Evolutionary conservation across 2,888 invertebrate genomes (phyloP).

Genomic region (Idaea straminata): DNA sequence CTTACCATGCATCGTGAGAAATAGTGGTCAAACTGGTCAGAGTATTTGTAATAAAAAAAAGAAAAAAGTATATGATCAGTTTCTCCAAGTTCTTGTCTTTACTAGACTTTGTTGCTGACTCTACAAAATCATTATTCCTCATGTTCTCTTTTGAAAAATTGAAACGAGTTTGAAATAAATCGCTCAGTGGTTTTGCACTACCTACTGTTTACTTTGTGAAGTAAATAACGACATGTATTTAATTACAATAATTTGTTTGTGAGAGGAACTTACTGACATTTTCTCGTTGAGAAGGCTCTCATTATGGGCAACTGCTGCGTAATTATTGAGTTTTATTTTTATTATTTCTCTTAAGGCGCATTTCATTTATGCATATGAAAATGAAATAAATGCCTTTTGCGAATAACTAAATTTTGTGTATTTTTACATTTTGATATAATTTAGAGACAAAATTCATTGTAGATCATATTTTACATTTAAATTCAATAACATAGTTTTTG

Average conservation of each 20-base stretch:
- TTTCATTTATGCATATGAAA: too few relatives aligned
- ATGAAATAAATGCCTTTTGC: too few relatives aligned
- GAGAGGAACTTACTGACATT: constrained; percentile 17
- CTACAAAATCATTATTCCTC: constrained; percentile 43
- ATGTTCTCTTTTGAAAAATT: constrained; percentile 43
- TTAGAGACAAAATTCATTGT: too few relatives aligned
- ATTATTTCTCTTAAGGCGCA: neutral
- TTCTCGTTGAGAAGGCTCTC: neutral
- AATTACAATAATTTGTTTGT: constrained; percentile 23
- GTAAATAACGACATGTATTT: constrained; percentile 19
- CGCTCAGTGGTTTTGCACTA: constrained; percentile 33
- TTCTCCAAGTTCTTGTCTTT: too few relatives aligned
- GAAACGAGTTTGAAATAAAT: constrained; percentile 48
- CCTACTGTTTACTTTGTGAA: constrained; percentile 29
- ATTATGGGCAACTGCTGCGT: neutral
- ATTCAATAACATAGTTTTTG: neutral
- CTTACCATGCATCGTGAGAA: too few relatives aligned
- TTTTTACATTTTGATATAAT: too few relatives aligned
- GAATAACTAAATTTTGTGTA: too few relatives aligned
- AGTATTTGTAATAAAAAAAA: too few relatives aligned
- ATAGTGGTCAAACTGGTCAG: too few relatives aligned
- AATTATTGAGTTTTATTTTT: neutral
- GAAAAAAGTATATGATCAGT: too few relatives aligned
- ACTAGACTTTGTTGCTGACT: constrained; percentile 28
- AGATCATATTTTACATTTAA: too few relatives aligned